Percentiles rank a stretch among this genome's conserved stretches.
Conservation (phyloP, 1,140 invertebrate genomes). For the Platyscapa corneri region DNA sequence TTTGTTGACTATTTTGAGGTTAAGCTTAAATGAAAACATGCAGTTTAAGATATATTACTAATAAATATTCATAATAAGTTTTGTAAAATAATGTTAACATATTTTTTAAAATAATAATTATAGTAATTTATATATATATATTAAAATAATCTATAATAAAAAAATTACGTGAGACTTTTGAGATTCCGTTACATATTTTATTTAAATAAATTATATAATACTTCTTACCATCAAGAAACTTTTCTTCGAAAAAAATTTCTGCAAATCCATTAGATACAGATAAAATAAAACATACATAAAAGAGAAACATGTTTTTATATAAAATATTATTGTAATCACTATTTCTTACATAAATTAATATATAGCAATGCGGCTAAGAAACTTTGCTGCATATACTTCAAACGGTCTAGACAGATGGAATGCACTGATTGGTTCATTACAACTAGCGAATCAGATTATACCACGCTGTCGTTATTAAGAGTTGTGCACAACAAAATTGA, state of each 20-base stretch:
- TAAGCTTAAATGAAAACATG: neutral
- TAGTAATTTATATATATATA: neutral
- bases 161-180: too few species aligned
- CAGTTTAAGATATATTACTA: neutral
- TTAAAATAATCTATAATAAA: too few species aligned
- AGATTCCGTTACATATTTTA: too few species aligned
- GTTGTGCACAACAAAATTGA: neutral
- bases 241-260: slow-evolving; percentile 41
- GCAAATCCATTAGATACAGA: neutral
- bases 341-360: slow-evolving; percentile 63
- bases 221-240: slow-evolving; percentile 38
- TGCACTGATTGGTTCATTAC: slow-evolving; percentile 70
- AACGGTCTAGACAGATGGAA: slow-evolving; percentile 78
- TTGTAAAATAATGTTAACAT: neutral
- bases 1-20: neutral
- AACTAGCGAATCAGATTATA: slow-evolving; percentile 72
- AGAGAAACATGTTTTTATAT: slow-evolving; percentile 75
- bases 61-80: neutral
- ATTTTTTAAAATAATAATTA: neutral
- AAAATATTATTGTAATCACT: slow-evolving; percentile 59
- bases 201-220: neutral
- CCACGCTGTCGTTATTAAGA: slow-evolving; percentile 66
- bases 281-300: slow-evolving; percentile 58
- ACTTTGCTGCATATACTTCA: slow-evolving; percentile 55
- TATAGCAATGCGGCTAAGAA: slow-evolving; percentile 58